Conservation (phyloP, 2,113 vertebrate species). For the Rhynchomys soricoides region DNA sequence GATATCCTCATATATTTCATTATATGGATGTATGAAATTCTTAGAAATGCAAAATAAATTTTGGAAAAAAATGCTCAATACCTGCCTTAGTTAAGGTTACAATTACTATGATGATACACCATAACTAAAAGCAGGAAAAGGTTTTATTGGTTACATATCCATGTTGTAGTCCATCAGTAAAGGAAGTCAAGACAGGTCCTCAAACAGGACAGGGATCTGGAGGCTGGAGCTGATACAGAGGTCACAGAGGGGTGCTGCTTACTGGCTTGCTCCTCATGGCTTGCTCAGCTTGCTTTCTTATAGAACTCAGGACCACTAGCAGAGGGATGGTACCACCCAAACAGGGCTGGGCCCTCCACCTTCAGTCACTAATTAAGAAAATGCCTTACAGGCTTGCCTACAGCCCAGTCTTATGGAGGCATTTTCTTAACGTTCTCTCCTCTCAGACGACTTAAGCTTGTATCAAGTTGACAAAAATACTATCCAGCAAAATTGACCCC, state of each 20-base stretch:
- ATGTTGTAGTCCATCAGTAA: background rate
- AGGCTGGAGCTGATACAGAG: background rate
- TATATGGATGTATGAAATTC: background rate
- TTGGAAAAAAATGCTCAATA: background rate
- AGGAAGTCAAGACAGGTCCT: background rate
- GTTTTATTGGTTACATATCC: background rate
- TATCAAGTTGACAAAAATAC: background rate
- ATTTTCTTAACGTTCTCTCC: background rate
- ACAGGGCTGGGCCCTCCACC: background rate
- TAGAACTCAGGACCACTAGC: background rate
- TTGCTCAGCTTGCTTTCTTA: background rate
- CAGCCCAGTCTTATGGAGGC: background rate
- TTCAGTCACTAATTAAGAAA: background rate
- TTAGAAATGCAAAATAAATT: background rate
- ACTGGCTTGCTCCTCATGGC: too few relatives aligned
- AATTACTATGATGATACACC: background rate
- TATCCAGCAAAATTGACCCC: background rate
- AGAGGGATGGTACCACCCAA: background rate
- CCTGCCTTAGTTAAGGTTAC: background rate
- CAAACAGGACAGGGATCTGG: background rate
- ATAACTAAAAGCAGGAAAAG: background rate
- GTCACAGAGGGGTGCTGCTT: background rate
- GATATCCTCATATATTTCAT: background rate
- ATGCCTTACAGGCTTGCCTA: background rate
- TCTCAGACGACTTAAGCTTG: background rate